Evolutionary conservation across 2,113 vertebrate species (phyloP).

Genomic region (Stigmatopora nigra): DNA sequence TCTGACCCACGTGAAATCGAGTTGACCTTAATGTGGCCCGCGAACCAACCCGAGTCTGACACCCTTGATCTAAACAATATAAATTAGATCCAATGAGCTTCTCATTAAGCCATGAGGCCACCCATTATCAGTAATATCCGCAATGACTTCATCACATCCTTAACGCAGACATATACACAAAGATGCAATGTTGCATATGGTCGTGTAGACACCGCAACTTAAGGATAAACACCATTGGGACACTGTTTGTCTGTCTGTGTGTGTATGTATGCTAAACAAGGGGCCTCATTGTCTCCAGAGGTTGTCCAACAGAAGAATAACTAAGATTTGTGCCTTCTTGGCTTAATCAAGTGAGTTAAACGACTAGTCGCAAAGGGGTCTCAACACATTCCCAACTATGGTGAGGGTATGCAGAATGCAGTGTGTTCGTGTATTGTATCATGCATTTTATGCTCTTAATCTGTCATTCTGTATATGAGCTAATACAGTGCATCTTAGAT

Average conservation of each 20-base stretch:
- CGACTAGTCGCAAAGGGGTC: constrained; percentile 16
- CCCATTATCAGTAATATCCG: constrained; percentile 37
- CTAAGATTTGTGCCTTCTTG: constrained; percentile 45
- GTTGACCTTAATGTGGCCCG: too few relatives aligned
- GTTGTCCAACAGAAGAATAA: constrained; percentile 53
- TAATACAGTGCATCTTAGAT: not conserved
- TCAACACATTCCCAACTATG: not conserved
- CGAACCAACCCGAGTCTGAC: too few relatives aligned
- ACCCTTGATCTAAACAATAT: constrained; percentile 17
- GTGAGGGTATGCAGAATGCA: constrained; percentile 1
- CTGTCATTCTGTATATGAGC: not conserved
- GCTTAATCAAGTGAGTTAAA: constrained; percentile 23
- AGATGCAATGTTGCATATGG: constrained; percentile 43
- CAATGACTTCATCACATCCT: constrained; percentile 43
- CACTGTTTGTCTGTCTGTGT: constrained; percentile 22
- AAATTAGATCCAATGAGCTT: constrained; percentile 42
- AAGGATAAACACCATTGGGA: constrained; percentile 39
- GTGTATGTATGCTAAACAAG: constrained; percentile 52
- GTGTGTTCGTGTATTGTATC: not conserved
- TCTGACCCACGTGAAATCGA: too few relatives aligned
- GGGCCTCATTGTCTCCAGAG: constrained; percentile 56
- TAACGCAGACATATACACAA: constrained; percentile 18
- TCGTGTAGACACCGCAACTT: constrained; percentile 46
- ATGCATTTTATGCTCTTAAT: not conserved
- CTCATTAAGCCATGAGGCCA: constrained; percentile 44